Percentiles rank a stretch among this genome's conserved stretches.
phyloP scores from a whole-genome alignment of 2,113 vertebrate genomes.

The Lepisosteus osseus region DNA sequence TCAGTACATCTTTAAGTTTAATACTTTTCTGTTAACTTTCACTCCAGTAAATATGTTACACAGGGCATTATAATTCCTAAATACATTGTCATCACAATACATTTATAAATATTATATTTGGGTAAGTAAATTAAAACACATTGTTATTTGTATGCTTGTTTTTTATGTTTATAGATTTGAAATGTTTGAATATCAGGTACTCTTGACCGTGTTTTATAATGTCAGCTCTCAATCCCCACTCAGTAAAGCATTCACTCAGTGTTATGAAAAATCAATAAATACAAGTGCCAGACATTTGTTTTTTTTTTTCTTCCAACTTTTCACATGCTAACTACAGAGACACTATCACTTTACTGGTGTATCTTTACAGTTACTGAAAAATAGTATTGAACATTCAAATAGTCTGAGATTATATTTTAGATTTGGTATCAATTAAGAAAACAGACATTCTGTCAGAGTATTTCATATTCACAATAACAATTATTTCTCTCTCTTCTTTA shows the following conservation, averaged over 20 bases:
- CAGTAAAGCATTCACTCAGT: too few species aligned
- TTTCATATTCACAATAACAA: background rate
- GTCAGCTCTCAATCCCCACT: too few species aligned
- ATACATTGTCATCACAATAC: conserved; percentile 1
- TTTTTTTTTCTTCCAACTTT: too few species aligned
- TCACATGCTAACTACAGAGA: too few species aligned
- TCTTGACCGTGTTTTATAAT: too few species aligned
- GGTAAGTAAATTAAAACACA: background rate
- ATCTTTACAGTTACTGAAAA: background rate
- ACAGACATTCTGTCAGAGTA: conserved; percentile 3
- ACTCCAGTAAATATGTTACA: background rate
- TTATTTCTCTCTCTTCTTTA: background rate
- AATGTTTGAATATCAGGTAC: too few species aligned
- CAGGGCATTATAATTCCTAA: background rate
- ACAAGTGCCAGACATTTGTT: too few species aligned
- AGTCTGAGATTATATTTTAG: background rate
- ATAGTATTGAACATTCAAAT: background rate
- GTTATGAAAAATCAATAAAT: too few species aligned
- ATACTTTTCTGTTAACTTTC: background rate
- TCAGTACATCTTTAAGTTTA: conserved; percentile 1
- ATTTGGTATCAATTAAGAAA: background rate
- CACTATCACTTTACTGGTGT: too few species aligned
- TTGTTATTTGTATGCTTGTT: background rate
- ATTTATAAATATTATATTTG: background rate
- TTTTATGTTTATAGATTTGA: background rate